These are phyloP conservation scores for Drosophila multiciliata DNA, from an alignment of 2,888 invertebrate species.

Conservation along the genomic window DNA sequence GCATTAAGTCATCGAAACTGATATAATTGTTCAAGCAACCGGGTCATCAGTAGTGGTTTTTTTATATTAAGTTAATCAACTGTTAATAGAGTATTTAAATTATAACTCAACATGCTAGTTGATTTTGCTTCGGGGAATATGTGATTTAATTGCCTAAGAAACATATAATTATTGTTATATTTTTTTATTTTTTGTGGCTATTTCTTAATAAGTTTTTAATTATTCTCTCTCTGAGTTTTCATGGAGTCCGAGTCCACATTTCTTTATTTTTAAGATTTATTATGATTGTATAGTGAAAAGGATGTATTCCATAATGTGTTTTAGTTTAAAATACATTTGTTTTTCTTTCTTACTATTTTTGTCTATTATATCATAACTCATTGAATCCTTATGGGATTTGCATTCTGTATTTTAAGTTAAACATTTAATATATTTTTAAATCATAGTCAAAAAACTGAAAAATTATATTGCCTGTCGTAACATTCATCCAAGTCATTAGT, in stretches of 20 bases:
- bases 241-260: too few relatives aligned
- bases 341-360: not conserved
- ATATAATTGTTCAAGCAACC: slow-evolving; percentile 33
- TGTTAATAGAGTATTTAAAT: not conserved
- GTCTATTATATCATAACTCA: not conserved
- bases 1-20: slow-evolving; percentile 38
- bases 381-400: not conserved
- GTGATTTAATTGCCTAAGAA: not conserved
- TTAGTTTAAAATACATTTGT: not conserved
- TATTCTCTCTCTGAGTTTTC: not conserved
- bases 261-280: not conserved
- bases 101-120: not conserved
- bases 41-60: not conserved
- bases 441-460: not conserved
- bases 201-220: not conserved
- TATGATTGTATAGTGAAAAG: not conserved
- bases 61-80: not conserved
- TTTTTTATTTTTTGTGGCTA: not conserved
- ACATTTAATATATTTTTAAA: not conserved
- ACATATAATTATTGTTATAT: not conserved
- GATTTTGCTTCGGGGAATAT: not conserved
- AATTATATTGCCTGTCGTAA: not conserved
- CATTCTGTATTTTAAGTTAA: not conserved
- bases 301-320: not conserved
- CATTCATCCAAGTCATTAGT: not conserved